A percentile compares a stretch with the other conserved stretches of the same genome.
Evolutionary conservation across 1,140 invertebrate genomes (phyloP).

Genomic region (Apocrypta bakeri): DNA sequence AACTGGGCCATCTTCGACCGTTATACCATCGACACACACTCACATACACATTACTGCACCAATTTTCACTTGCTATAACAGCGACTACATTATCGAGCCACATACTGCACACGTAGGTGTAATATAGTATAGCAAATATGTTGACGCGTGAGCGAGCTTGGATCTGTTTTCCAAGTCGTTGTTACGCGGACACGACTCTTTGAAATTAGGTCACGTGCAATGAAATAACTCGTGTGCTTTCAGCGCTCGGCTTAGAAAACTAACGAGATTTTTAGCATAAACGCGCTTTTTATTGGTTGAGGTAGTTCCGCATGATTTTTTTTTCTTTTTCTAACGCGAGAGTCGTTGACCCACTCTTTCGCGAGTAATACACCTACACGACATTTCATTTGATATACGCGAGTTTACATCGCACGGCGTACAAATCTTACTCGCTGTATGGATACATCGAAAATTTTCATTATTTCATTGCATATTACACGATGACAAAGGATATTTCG

Average conservation of each 20-base stretch:
- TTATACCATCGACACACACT: background rate
- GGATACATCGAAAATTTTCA: no score
- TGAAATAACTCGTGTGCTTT: slow-evolving; percentile 26
- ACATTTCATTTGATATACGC: background rate
- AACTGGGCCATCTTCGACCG: background rate
- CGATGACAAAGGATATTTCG: no score
- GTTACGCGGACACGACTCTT: background rate
- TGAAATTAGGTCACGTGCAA: slow-evolving; percentile 28
- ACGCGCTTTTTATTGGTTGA: slow-evolving; percentile 7
- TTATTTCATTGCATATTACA: no score
- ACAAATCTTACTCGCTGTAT: no score
- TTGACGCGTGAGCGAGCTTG: slow-evolving; percentile 1
- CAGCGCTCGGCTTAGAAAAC: background rate
- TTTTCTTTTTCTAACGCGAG: background rate
- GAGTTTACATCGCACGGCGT: no score
- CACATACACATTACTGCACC: no score
- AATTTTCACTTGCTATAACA: background rate
- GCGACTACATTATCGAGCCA: no score
- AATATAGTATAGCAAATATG: background rate
- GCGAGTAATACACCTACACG: background rate
- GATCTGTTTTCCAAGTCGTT: background rate
- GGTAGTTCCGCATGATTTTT: background rate
- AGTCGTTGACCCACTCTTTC: background rate
- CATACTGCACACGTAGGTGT: no score
- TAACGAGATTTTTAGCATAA: background rate